A percentile compares a stretch with the other conserved stretches of the same genome.
Evolutionary conservation across 2,888 invertebrate species (phyloP).

Genomic region (Apoderus coryli): DNA sequence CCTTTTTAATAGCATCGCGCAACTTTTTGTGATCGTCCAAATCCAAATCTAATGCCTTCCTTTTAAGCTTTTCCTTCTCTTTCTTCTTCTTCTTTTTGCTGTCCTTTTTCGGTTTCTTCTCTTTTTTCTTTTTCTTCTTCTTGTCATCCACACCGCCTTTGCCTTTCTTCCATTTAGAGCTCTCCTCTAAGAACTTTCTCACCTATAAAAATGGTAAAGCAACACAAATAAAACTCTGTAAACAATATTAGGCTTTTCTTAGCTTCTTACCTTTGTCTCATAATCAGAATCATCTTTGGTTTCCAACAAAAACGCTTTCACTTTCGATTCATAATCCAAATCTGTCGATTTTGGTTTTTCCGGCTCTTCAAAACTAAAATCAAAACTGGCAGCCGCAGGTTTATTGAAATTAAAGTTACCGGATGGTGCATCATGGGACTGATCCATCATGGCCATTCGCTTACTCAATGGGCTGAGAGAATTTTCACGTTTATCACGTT

Average conservation of each 20-base stretch:
- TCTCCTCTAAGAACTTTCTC: conserved; percentile 71
- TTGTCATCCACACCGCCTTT: conserved; percentile 47
- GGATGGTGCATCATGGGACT: conserved; percentile 36
- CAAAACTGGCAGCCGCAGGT: conserved; percentile 37
- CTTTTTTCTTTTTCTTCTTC: conserved; percentile 44
- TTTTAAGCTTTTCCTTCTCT: conserved; percentile 48
- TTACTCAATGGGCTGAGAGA: conserved; percentile 72
- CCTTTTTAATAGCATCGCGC: conserved; percentile 51
- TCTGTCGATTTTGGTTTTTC: conserved; percentile 22
- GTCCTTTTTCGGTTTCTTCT: conserved; percentile 43
- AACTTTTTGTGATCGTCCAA: conserved; percentile 50
- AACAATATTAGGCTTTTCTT: too few relatives aligned
- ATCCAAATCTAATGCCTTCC: conserved; percentile 51
- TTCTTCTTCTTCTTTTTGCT: conserved; percentile 61
- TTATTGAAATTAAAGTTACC: conserved; percentile 57
- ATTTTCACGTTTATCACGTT: conserved; percentile 44
- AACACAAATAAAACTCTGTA: too few relatives aligned
- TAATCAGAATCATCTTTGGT: conserved; percentile 72
- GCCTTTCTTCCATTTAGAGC: conserved; percentile 62
- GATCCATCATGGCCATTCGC: conserved; percentile 57
- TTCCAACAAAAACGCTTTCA: conserved; percentile 54
- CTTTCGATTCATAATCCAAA: conserved; percentile 29
- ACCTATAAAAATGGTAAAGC: too few relatives aligned
- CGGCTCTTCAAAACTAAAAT: conserved; percentile 35
- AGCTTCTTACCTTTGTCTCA: conserved; percentile 67